Evolutionary conservation across 2,113 vertebrate species (phyloP).

Genomic region (Myotis brandtii): DNA sequence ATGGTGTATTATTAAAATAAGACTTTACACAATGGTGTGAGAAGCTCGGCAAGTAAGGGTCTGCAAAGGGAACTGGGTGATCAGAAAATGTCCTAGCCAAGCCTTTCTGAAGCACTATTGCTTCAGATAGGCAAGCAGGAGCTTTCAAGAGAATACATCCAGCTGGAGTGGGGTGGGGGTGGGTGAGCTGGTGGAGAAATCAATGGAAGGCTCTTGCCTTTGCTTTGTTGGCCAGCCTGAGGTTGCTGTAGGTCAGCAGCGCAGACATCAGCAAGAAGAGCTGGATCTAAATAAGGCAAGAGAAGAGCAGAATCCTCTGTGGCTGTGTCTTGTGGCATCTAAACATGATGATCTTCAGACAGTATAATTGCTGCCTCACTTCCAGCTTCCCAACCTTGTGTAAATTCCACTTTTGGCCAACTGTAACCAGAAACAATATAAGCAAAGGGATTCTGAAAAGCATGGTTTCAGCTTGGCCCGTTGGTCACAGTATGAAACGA

Average conservation of each 20-base stretch:
- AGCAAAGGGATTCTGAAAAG: background rate
- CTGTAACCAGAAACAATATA: background rate
- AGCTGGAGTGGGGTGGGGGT: accelerated
- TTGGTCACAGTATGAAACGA: background rate
- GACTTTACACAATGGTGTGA: background rate
- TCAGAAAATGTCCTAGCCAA: background rate
- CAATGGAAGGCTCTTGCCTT: background rate
- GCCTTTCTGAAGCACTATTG: background rate
- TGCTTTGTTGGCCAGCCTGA: background rate
- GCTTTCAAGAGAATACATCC: accelerated
- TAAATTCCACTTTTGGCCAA: background rate
- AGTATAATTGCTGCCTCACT: background rate
- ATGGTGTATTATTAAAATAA: background rate
- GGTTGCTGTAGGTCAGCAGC: background rate
- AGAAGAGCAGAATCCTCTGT: background rate
- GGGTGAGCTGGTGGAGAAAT: background rate
- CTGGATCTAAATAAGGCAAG: background rate
- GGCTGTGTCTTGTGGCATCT: background rate
- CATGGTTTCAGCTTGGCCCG: background rate
- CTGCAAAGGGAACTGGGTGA: background rate
- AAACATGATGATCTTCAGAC: accelerated
- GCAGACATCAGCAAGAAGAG: background rate
- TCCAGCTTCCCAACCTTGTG: background rate
- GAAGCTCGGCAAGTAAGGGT: background rate
- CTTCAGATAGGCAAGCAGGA: background rate